These are phyloP conservation scores for Karalla daura DNA, from an alignment of 2,797 vertebrate genomes.

Conservation along the genomic window DNA sequence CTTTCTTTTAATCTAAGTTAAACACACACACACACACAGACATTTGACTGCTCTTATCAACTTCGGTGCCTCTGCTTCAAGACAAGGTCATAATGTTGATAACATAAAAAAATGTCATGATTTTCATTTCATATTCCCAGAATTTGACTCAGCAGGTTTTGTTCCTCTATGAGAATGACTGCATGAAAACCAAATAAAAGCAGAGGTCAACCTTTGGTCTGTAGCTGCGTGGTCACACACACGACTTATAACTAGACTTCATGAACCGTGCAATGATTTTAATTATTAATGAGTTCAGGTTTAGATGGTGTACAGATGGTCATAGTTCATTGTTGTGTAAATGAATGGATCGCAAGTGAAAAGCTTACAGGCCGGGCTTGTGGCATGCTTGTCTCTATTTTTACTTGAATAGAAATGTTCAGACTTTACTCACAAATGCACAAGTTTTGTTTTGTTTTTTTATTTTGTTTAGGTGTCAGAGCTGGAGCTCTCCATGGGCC, in stretches of 20 bases:
- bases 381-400: background rate
- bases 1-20: background rate
- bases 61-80: background rate
- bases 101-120: too few relatives aligned
- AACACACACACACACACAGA: too few relatives aligned
- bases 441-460: background rate
- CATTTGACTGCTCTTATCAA: constrained; percentile 3
- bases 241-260: too few relatives aligned
- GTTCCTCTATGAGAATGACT: background rate
- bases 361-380: background rate
- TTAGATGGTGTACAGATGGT: background rate
- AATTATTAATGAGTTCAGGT: background rate
- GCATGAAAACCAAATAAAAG: background rate
- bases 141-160: background rate
- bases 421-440: background rate
- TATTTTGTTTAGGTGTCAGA: constrained; percentile 63
- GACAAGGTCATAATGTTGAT: background rate
- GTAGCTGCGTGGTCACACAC: background rate
- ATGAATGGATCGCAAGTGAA: background rate
- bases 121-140: background rate
- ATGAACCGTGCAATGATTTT: too few relatives aligned
- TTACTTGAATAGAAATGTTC: too few relatives aligned
- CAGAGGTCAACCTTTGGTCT: background rate
- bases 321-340: background rate
- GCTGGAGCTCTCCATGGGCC: constrained; percentile 73